Conservation (phyloP, 2,888 invertebrate genomes). For the Euproctis similis region DNA sequence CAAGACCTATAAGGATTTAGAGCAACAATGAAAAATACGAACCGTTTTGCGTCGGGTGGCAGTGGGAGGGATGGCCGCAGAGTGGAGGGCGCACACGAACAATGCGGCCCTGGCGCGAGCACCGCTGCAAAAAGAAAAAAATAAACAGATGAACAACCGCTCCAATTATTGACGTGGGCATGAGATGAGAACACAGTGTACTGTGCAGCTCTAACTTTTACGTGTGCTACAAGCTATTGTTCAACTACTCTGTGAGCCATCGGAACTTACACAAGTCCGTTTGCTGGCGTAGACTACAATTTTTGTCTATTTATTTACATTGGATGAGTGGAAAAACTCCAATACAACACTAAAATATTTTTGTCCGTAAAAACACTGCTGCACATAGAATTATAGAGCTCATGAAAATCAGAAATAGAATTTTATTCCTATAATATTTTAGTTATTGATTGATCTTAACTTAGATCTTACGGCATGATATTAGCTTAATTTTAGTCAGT, state of each 20-base stretch:
- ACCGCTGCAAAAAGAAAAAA: slow-evolving; percentile 63
- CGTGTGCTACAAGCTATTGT: slow-evolving; percentile 27
- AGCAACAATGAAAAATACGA: slow-evolving; percentile 76
- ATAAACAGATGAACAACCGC: slow-evolving; percentile 67
- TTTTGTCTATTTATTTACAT: too few relatives aligned
- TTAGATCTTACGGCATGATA: too few relatives aligned
- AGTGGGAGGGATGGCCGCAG: slow-evolving; percentile 30
- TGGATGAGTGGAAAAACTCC: too few relatives aligned
- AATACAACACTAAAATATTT: not conserved
- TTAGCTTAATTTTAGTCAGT: too few relatives aligned
- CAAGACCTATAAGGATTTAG: slow-evolving; percentile 73
- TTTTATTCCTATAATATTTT: not conserved
- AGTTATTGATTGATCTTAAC: not conserved
- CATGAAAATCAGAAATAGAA: not conserved
- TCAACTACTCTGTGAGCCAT: slow-evolving; percentile 4
- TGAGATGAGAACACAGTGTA: slow-evolving; percentile 52
- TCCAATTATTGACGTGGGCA: slow-evolving; percentile 73
- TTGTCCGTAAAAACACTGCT: not conserved
- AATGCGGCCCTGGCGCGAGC: slow-evolving; percentile 60
- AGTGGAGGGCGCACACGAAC: slow-evolving; percentile 48
- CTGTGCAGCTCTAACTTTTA: slow-evolving; percentile 30
- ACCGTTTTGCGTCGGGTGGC: slow-evolving; percentile 64
- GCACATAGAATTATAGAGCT: not conserved
- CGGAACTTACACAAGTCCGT: not conserved
- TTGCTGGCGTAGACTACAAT: not conserved